phyloP scores from a whole-genome alignment of 1,140 invertebrate species.

The Melitaea cinxia region DNA sequence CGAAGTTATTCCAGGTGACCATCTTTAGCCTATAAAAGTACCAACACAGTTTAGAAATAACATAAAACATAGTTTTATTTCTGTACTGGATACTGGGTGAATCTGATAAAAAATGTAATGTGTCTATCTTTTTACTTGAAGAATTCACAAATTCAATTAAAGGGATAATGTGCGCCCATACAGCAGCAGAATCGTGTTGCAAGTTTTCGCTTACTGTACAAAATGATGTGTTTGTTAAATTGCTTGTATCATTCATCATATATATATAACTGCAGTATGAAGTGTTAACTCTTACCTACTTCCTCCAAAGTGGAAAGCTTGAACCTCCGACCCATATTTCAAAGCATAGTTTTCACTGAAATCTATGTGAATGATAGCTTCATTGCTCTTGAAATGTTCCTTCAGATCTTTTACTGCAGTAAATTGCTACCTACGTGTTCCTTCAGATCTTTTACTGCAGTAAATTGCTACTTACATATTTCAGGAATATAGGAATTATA shows the following conservation, averaged over 20 bases:
- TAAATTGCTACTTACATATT: not conserved
- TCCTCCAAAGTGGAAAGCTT: slow-evolving; percentile 27
- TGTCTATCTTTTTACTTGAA: not conserved
- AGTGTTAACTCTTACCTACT: slow-evolving; percentile 13
- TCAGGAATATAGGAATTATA: not conserved
- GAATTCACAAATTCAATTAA: not conserved
- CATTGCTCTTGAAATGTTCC: too few relatives aligned
- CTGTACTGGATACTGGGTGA: slow-evolving; percentile 22
- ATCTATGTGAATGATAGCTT: not conserved
- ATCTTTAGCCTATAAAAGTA: slow-evolving; percentile 9
- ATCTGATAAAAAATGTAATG: slow-evolving; percentile 26
- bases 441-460: too few relatives aligned
- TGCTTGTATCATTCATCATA: not conserved
- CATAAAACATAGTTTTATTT: slow-evolving; percentile 33
- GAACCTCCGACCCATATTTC: slow-evolving; percentile 17
- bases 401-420: too few relatives aligned
- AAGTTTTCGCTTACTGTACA: not conserved
- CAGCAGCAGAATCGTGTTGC: not conserved
- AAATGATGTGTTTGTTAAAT: not conserved
- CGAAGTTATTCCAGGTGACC: slow-evolving; percentile 28
- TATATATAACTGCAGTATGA: slow-evolving; percentile 25
- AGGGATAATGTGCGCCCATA: not conserved
- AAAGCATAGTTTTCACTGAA: slow-evolving; percentile 19
- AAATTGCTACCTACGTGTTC: too few relatives aligned
- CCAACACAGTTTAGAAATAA: slow-evolving; percentile 20